phyloP scores from a whole-genome alignment of 2,113 vertebrate species.

The Terrapene triunguis region DNA sequence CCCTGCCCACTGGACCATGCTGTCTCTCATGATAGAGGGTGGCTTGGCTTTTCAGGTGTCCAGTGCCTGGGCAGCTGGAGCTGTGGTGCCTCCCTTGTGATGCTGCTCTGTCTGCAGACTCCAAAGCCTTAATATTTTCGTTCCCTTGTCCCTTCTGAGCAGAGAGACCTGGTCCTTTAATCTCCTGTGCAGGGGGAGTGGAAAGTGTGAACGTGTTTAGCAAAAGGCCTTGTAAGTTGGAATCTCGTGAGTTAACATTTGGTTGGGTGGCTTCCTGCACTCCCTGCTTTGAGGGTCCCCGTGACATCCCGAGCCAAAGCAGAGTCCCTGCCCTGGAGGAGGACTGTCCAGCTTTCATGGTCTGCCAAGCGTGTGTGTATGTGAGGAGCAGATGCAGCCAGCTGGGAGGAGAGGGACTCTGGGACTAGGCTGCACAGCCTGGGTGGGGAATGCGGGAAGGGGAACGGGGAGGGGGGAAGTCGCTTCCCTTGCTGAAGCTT shows the following conservation, averaged over 20 bases:
- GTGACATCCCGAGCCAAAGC: neutral
- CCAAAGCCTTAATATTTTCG: neutral
- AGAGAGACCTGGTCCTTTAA: neutral
- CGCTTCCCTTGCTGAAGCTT: neutral
- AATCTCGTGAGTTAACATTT: fast-evolving
- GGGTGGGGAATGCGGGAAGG: fast-evolving
- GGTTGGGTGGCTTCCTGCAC: neutral
- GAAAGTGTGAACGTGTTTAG: neutral
- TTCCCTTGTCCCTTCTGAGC: neutral
- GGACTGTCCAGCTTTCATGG: neutral
- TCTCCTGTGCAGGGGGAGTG: too few species aligned
- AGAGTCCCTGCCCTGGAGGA: neutral
- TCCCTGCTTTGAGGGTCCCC: neutral
- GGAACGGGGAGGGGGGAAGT: neutral
- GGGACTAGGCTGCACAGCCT: fast-evolving
- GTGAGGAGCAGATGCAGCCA: neutral
- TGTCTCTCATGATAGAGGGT: neutral
- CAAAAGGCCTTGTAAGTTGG: neutral
- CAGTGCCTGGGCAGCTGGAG: neutral
- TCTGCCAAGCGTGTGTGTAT: neutral
- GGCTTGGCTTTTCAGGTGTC: neutral
- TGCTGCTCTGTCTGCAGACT: neutral
- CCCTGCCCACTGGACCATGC: neutral
- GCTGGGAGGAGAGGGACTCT: neutral
- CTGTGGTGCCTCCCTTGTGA: neutral